Evolutionary conservation across 2,888 invertebrate genomes (phyloP), one percentile per base, ranked within the genome.

Genomic region (Cepaea hortensis): DNA sequence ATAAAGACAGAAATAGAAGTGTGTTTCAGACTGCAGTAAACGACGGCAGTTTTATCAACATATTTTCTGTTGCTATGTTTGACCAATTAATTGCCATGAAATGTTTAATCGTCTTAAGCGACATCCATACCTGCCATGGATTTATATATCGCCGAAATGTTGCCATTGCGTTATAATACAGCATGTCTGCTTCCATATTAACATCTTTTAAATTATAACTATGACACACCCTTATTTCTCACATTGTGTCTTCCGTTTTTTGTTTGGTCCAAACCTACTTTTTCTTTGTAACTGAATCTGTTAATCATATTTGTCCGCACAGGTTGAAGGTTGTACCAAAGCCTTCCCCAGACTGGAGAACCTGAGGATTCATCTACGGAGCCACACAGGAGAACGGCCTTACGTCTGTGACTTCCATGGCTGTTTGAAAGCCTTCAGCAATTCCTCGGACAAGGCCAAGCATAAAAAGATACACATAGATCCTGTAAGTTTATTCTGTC

Each of bases 381-480:
- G 94, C 7, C 94, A 94, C 88, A 94, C 94, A 0, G 94, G 94
- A 5, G 99, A 99, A 94, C 98, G 99, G 92, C 99, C 99, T 0
- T 99, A 99, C 95, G 97, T 97, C 84, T 99, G 99, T 94, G 98
- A 98, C 94, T 98, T 98, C 94, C 98, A 98, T 15, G 98, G 98
- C 0, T 99, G 99, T 94, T 97, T 97, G 61, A 99, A 99, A 93
- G 98, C 99, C 0, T 99, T 99, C 95, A 98, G 98, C 93, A 99
- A 99, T 94, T 99, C 99, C 0, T 99, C 99, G 18, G 99, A 99
- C 94, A 95, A 99, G 87, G 99, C 99, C 1, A 99, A 99, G 94
- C 99, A 99, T 95, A 99, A 99, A 94, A 96, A 99, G 90, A 99
- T 99, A 0, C 99, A 99, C 95, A 98, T 98, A 89, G 99, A 98